Conservation (phyloP, 2,888 invertebrate species). For the Caenorhabditis wallacei region DNA sequence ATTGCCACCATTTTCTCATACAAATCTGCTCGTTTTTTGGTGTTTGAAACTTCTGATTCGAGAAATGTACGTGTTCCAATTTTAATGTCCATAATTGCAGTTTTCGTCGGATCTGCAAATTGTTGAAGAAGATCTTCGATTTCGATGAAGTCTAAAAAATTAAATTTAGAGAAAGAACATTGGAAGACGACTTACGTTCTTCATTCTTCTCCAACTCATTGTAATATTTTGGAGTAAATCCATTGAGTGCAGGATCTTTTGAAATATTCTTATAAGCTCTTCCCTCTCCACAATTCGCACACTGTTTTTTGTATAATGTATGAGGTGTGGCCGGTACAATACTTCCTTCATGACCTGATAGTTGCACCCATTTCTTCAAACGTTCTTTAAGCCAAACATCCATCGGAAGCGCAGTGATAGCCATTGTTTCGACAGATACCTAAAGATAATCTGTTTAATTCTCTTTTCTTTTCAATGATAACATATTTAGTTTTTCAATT, state of each 20-base stretch:
- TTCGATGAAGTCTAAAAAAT: conserved; percentile 89
- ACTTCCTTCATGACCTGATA: conserved; percentile 81
- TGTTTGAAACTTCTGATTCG: conserved; percentile 95
- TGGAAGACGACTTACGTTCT: conserved; percentile 83
- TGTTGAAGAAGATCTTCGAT: conserved; percentile 94
- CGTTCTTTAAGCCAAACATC: conserved; percentile 83
- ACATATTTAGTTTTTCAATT: neutral
- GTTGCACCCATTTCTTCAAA: conserved; percentile 82
- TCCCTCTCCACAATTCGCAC: conserved; percentile 84
- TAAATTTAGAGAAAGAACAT: neutral
- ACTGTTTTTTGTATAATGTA: conserved; percentile 83
- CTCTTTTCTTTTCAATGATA: neutral
- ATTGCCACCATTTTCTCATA: conserved; percentile 97
- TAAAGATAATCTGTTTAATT: conserved; percentile 58
- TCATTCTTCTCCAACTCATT: conserved; percentile 84
- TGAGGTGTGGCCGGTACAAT: conserved; percentile 83
- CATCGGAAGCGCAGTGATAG: conserved; percentile 82
- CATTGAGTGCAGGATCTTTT: conserved; percentile 74
- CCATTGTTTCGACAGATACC: conserved; percentile 83
- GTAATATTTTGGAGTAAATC: conserved; percentile 84
- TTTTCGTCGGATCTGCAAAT: conserved; percentile 92
- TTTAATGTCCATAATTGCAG: conserved; percentile 97
- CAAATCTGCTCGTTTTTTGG: conserved; percentile 90
- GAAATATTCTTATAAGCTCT: conserved; percentile 84
- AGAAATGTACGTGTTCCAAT: conserved; percentile 95